phyloP scores from a whole-genome alignment of 2,888 invertebrate genomes.

The Euzetes globulus region DNA sequence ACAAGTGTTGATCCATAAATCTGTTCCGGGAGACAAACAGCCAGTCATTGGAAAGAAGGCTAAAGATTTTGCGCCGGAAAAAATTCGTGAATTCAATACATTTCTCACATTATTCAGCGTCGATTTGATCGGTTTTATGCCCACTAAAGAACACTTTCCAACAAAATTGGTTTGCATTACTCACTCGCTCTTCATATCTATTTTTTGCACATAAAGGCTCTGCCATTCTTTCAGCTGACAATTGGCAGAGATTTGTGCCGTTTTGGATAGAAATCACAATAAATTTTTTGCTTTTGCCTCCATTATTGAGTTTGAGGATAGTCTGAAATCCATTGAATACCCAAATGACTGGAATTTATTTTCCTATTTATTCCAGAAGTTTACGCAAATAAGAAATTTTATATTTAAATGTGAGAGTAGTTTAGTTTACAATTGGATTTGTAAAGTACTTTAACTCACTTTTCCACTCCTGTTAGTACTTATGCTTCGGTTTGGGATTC shows the following conservation, averaged over 20 bases:
- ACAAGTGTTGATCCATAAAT: too few species aligned
- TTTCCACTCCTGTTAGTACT: too few species aligned
- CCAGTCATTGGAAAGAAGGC: too few species aligned
- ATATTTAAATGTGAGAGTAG: background rate
- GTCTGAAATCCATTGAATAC: too few species aligned
- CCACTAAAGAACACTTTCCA: conserved; percentile 1
- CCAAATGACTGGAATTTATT: background rate
- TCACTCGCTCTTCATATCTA: background rate
- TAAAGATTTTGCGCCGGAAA: background rate
- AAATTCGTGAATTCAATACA: background rate
- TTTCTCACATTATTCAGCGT: background rate
- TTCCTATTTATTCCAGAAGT: background rate
- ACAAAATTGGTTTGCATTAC: background rate
- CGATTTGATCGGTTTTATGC: background rate
- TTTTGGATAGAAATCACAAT: background rate
- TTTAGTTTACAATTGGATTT: background rate
- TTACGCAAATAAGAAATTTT: background rate
- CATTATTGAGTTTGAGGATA: background rate
- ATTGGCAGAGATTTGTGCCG: background rate
- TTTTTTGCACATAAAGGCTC: background rate
- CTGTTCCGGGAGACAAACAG: too few species aligned
- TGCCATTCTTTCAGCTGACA: background rate
- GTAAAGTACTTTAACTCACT: background rate
- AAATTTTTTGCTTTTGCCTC: background rate
- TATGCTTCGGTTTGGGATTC: too few species aligned